These are phyloP conservation scores for Pelodiscus sinensis DNA, from an alignment of 2,113 vertebrate species.

Conservation along the genomic window DNA sequence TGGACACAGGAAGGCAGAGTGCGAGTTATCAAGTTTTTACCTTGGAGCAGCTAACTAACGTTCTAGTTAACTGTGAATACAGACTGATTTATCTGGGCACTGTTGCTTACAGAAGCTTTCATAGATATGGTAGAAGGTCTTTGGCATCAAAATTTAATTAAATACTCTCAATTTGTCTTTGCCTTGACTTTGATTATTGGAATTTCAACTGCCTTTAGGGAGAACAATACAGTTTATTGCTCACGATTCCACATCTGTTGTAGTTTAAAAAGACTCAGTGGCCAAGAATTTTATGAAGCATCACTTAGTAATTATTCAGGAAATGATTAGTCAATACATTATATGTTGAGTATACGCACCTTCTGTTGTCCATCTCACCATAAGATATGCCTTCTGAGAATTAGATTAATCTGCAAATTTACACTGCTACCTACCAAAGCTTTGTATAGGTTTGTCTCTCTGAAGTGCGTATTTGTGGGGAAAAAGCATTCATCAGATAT, in stretches of 20 bases:
- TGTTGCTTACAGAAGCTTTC: neutral
- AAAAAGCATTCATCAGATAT: neutral
- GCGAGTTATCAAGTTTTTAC: neutral
- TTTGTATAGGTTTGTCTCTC: neutral
- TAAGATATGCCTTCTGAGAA: slow-evolving; percentile 10
- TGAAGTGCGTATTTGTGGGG: neutral
- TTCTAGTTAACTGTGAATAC: neutral
- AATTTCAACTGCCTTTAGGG: slow-evolving; percentile 61
- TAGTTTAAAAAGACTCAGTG: slow-evolving; percentile 59
- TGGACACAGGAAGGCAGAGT: neutral
- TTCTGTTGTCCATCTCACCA: slow-evolving; percentile 46
- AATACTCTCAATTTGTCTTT: slow-evolving; percentile 48
- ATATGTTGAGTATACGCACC: slow-evolving; percentile 32
- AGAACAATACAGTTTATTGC: slow-evolving; percentile 66
- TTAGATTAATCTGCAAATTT: neutral
- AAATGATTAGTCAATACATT: slow-evolving; percentile 51
- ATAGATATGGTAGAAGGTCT: slow-evolving; percentile 38
- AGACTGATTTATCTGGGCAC: neutral
- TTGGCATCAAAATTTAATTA: slow-evolving; percentile 60
- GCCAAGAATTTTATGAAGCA: slow-evolving; percentile 73
- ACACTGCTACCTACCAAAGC: neutral
- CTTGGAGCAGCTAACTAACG: neutral
- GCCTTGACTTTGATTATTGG: slow-evolving; percentile 65
- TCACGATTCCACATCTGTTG: slow-evolving; percentile 71
- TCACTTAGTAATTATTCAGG: slow-evolving; percentile 64